Conservation (phyloP, 2,113 vertebrate species). For the Scophthalmus maximus region DNA sequence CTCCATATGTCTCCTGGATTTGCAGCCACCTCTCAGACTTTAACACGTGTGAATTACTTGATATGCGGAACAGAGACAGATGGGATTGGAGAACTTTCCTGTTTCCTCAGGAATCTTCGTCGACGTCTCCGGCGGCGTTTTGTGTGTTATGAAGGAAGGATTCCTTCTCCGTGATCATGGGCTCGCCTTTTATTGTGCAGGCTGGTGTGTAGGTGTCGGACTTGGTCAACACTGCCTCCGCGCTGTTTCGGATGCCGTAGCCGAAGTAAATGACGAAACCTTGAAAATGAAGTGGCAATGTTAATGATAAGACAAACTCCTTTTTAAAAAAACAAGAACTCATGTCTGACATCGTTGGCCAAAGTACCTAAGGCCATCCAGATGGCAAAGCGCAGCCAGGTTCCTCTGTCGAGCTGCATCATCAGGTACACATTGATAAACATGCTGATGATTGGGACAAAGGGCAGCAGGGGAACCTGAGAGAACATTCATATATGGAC, state of each 20-base stretch:
- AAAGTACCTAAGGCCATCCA: constrained; percentile 91
- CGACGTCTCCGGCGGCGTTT: constrained; percentile 26
- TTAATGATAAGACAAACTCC: background rate
- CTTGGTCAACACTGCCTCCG: constrained; percentile 80
- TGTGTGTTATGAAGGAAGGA: constrained; percentile 57
- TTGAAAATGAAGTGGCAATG: constrained; percentile 43
- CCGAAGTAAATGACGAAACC: constrained; percentile 92
- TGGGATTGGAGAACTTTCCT: background rate
- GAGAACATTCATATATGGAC: constrained; percentile 12
- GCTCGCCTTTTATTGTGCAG: constrained; percentile 68
- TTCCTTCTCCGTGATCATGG: constrained; percentile 62
- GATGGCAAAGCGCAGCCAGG: constrained; percentile 91
- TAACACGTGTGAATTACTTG: background rate
- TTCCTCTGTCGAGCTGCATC: constrained; percentile 93
- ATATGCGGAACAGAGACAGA: background rate
- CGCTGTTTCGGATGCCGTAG: constrained; percentile 91
- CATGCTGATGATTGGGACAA: constrained; percentile 92
- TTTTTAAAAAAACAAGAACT: too few relatives aligned
- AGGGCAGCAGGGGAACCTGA: constrained; percentile 93
- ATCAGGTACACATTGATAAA: constrained; percentile 96
- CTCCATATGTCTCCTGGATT: background rate
- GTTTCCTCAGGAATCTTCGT: constrained; percentile 53
- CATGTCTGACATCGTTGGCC: too few relatives aligned
- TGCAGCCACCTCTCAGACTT: background rate
- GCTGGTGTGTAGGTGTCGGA: constrained; percentile 67